These are phyloP conservation scores for Phthorimaea operculella DNA, from an alignment of 1,140 invertebrate species.

Conservation along the genomic window DNA sequence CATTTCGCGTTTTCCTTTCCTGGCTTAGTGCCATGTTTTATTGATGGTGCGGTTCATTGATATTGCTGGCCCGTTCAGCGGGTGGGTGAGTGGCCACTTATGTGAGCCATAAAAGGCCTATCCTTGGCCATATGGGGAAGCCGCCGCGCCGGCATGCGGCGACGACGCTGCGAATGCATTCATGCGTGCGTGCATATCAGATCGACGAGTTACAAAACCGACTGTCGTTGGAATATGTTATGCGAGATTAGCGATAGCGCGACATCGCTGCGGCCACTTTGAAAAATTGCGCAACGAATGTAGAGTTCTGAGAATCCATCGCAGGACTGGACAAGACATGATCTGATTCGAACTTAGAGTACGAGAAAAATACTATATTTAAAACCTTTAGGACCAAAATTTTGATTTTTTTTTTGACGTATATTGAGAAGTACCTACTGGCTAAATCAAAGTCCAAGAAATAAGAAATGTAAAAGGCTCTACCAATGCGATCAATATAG, in stretches of 20 bases:
- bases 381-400: too few species aligned
- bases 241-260: conserved; percentile 18
- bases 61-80: conserved; percentile 63
- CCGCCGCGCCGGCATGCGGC: conserved; percentile 56
- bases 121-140: conserved; percentile 65
- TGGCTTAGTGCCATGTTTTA: conserved; percentile 65
- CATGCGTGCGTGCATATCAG: conserved; percentile 59
- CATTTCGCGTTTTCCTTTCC: conserved; percentile 64
- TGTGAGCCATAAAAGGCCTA: conserved; percentile 62
- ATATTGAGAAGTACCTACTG: too few species aligned
- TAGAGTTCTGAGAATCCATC: background rate
- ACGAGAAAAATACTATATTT: too few species aligned
- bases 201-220: conserved; percentile 55
- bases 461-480: too few species aligned
- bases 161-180: conserved; percentile 57
- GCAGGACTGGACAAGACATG: too few species aligned
- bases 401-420: too few species aligned
- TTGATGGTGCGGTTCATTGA: conserved; percentile 66
- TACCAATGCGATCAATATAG: too few species aligned
- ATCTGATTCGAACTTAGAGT: too few species aligned
- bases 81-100: conserved; percentile 66
- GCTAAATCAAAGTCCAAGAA: too few species aligned
- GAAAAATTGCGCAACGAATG: background rate
- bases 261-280: background rate
- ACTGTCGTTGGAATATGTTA: conserved; percentile 48